phyloP scores from a whole-genome alignment of 2,113 vertebrate species.

The Cheirogaleus medius region DNA sequence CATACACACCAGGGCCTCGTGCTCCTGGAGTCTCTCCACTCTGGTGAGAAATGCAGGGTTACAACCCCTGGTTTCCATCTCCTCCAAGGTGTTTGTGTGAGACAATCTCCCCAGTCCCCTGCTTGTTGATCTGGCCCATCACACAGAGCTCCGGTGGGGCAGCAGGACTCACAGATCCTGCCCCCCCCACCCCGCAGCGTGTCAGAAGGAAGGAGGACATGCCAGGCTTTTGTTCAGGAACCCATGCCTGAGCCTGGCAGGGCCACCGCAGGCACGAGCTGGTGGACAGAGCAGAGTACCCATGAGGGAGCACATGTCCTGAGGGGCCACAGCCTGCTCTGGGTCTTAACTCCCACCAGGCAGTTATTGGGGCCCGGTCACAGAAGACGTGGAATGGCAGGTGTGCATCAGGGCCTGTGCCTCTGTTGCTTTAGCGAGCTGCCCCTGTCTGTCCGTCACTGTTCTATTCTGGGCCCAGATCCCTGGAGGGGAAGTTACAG shows the following conservation, averaged over 20 bases:
- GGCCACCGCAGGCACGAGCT: neutral
- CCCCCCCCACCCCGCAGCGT: too few species aligned
- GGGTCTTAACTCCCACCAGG: neutral
- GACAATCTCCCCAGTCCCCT: neutral
- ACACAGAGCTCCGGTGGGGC: neutral
- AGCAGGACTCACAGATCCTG: too few species aligned
- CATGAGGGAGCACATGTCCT: neutral
- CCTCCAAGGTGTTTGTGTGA: neutral
- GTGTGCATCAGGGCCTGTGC: neutral
- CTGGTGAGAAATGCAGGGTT: neutral
- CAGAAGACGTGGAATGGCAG: too few species aligned
- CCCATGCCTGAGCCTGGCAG: neutral
- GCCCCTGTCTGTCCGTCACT: neutral
- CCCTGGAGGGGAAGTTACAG: neutral
- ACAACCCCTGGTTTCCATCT: neutral
- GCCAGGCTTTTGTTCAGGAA: neutral
- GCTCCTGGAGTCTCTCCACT: neutral
- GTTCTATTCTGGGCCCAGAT: neutral
- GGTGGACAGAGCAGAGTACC: neutral
- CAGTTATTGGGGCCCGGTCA: neutral
- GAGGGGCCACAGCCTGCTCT: fast-evolving
- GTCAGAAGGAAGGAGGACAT: neutral
- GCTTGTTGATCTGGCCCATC: neutral
- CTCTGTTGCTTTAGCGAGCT: neutral
- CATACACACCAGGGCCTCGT: neutral